A percentile compares a stretch with the other conserved stretches of the same genome.
Conservation (phyloP, 53 echinoderm and acorn worm species). For the Luidia sarsii region DNA sequence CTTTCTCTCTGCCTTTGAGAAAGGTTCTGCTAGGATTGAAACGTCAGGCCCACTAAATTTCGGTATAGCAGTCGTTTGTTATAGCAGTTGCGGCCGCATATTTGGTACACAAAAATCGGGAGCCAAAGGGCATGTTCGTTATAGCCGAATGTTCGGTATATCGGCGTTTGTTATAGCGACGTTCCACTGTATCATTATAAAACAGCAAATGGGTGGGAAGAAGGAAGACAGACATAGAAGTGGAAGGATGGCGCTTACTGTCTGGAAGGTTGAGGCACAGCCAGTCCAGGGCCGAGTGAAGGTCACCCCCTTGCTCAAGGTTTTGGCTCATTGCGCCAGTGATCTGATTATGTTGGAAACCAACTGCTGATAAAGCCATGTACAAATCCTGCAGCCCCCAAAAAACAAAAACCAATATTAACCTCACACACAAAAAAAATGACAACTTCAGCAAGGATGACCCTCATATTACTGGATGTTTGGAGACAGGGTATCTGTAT, state of each 20-base stretch:
- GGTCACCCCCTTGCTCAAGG: conserved; percentile 82
- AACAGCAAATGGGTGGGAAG: no score
- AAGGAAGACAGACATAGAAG: no score
- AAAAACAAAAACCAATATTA: background rate
- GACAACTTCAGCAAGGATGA: background rate
- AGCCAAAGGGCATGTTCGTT: no score
- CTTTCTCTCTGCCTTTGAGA: no score
- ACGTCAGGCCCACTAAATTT: no score
- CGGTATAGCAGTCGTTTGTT: no score
- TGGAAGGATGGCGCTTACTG: conserved; percentile 50
- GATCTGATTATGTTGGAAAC: conserved; percentile 89
- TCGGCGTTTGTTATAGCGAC: no score
- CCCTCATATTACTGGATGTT: background rate
- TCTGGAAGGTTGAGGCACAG: conserved; percentile 88
- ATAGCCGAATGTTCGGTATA: no score
- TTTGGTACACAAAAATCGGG: no score
- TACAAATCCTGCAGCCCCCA: conserved; percentile 91
- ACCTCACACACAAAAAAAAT: background rate
- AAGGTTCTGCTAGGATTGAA: no score
- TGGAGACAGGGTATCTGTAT: background rate
- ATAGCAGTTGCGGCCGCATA: no score
- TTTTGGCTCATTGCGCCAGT: conserved; percentile 87
- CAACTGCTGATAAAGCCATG: conserved; percentile 80
- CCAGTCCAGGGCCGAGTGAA: conserved; percentile 91
- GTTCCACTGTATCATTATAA: no score